Evolutionary conservation across 2,113 vertebrate species (phyloP).

Genomic region (Bubo scandiacus): DNA sequence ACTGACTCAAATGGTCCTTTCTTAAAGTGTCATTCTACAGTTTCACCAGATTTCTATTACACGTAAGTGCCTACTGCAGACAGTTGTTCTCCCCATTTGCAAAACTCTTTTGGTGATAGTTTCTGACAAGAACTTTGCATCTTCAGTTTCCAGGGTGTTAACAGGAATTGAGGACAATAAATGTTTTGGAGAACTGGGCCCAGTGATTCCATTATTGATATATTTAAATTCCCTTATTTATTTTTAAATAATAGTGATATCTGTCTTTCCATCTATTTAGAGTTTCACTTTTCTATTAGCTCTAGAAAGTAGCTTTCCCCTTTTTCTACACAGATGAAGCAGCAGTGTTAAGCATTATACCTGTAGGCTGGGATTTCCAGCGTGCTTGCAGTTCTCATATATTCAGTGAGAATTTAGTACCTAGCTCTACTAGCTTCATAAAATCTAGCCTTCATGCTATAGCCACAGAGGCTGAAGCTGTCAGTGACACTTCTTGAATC

Average conservation of each 20-base stretch:
- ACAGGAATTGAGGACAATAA: neutral
- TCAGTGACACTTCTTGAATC: neutral
- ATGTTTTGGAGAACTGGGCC: neutral
- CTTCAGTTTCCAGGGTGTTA: neutral
- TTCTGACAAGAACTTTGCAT: neutral
- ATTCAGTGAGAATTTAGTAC: neutral
- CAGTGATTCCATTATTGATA: neutral
- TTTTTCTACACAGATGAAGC: neutral
- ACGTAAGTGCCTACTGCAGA: conserved; percentile 43
- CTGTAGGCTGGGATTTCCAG: neutral
- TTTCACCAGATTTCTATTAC: conserved; percentile 38
- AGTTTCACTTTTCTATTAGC: neutral
- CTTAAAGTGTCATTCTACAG: neutral
- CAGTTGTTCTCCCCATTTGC: neutral
- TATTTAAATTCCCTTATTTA: neutral
- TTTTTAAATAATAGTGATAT: neutral
- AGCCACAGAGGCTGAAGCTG: neutral
- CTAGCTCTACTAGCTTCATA: neutral
- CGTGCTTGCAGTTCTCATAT: neutral
- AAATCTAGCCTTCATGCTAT: neutral
- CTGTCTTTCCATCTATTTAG: neutral
- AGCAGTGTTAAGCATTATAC: neutral
- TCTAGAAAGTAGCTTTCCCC: neutral
- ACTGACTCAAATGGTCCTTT: conserved; percentile 15
- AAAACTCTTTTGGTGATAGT: neutral